A percentile compares a stretch with the other conserved stretches of the same genome.
These are phyloP conservation scores for Papilio machaon DNA, from an alignment of 1,140 invertebrate species.

Conservation along the genomic window DNA sequence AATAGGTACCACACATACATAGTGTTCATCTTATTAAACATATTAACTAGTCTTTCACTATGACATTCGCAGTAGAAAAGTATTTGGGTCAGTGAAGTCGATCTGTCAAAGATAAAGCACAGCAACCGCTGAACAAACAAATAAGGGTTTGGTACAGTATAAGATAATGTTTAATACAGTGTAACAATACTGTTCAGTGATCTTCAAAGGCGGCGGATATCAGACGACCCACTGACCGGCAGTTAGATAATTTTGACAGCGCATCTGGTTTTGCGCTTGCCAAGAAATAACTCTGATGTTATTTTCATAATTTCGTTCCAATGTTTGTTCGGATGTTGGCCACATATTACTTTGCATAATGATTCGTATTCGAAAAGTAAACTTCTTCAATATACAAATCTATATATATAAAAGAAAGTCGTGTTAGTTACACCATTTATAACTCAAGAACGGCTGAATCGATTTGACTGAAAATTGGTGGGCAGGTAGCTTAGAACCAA, in stretches of 20 bases:
- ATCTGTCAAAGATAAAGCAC: background rate
- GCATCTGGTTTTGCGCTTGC: conserved; percentile 24
- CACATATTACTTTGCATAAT: background rate
- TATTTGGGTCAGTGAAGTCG: background rate
- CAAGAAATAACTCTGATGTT: conserved; percentile 15
- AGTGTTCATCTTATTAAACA: background rate
- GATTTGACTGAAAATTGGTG: background rate
- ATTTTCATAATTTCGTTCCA: conserved; percentile 12
- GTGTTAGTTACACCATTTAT: too few species aligned
- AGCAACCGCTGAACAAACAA: conserved; percentile 5
- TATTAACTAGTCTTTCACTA: background rate
- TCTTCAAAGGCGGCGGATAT: conserved; percentile 21
- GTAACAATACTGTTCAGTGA: conserved; percentile 12
- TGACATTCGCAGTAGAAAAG: background rate
- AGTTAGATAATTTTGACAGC: conserved; percentile 25
- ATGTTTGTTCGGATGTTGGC: background rate
- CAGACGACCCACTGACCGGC: conserved; percentile 2
- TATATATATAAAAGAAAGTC: background rate
- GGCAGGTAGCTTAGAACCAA: too few species aligned
- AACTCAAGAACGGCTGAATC: background rate
- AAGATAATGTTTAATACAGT: conserved; percentile 12
- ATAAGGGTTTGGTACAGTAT: background rate
- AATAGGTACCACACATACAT: too few species aligned
- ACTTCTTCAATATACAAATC: background rate
- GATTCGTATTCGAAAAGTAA: background rate